Evolutionary conservation across 2,888 invertebrate species (phyloP).

Genomic region (Heliconius ethilla): DNA sequence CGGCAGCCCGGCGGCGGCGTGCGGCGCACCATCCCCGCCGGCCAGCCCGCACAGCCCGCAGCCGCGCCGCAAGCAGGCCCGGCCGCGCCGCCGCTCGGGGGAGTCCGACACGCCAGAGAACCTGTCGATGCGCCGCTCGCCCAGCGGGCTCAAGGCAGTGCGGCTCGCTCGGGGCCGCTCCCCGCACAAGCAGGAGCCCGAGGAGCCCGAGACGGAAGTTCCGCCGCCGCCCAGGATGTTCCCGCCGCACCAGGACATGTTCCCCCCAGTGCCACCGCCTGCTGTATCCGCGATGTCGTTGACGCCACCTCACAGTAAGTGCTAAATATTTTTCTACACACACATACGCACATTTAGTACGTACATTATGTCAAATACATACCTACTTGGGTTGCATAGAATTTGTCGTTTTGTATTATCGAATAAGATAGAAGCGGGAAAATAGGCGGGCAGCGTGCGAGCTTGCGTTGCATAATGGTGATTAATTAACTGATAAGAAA

Average conservation of each 20-base stretch:
- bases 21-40: constrained; percentile 68
- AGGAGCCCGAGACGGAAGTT: constrained; percentile 74
- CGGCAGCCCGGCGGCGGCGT: constrained; percentile 72
- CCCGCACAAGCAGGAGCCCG: constrained; percentile 70
- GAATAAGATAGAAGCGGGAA: constrained; percentile 30
- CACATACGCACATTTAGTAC: neutral
- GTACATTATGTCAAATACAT: neutral
- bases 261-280: constrained; percentile 85
- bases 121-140: constrained; percentile 83
- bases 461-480: constrained; percentile 41
- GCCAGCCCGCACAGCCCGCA: constrained; percentile 88
- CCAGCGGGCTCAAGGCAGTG: constrained; percentile 70
- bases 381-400: neutral
- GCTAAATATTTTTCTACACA: constrained; percentile 28
- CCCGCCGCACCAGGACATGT: constrained; percentile 84
- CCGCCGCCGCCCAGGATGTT: constrained; percentile 82
- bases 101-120: constrained; percentile 84
- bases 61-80: constrained; percentile 92
- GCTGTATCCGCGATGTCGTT: constrained; percentile 88
- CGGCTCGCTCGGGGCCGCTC: constrained; percentile 65
- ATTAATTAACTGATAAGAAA: constrained; percentile 49
- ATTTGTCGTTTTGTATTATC: constrained; percentile 13
- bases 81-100: constrained; percentile 91
- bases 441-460: constrained; percentile 31
- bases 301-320: constrained; percentile 92